A percentile compares a stretch with the other conserved stretches of the same genome.
These are phyloP conservation scores for Baccha elongata DNA, from an alignment of 2,888 invertebrate species.

Conservation along the genomic window DNA sequence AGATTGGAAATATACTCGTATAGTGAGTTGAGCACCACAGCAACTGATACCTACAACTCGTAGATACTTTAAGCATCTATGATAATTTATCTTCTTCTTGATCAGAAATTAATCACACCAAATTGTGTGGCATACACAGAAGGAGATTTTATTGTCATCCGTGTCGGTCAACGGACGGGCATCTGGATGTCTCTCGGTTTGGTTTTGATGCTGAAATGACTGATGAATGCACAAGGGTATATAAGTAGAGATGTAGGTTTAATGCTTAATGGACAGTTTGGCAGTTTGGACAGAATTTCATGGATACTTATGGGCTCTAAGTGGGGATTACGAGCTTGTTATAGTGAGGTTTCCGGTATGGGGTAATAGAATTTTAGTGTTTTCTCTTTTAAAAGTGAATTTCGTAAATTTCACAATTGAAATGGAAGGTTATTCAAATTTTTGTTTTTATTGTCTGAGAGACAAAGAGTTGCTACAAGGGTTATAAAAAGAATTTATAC, in stretches of 20 bases:
- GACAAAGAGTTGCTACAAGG: no score
- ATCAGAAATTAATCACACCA: conserved; percentile 52
- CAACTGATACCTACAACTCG: neutral
- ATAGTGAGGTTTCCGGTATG: neutral
- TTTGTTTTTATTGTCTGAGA: no score
- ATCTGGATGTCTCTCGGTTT: neutral
- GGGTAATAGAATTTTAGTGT: neutral
- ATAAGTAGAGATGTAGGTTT: conserved; percentile 6
- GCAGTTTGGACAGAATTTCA: neutral
- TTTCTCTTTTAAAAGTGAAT: conserved; percentile 5
- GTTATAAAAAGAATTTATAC: no score
- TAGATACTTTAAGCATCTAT: conserved; percentile 2
- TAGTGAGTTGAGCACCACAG: neutral
- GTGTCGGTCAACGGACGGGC: neutral
- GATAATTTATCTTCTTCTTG: conserved; percentile 42
- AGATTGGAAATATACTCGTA: no score
- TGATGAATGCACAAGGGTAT: conserved; percentile 36
- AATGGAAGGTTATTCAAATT: neutral
- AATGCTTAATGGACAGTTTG: conserved; percentile 18
- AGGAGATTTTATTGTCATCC: conserved; percentile 37
- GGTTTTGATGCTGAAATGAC: conserved; percentile 15
- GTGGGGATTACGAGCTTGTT: neutral
- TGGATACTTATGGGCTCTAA: neutral
- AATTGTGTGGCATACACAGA: conserved; percentile 13
- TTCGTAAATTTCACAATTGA: neutral